Evolutionary conservation across 2,888 invertebrate species (phyloP).

Genomic region (Cerastis leucographa): DNA sequence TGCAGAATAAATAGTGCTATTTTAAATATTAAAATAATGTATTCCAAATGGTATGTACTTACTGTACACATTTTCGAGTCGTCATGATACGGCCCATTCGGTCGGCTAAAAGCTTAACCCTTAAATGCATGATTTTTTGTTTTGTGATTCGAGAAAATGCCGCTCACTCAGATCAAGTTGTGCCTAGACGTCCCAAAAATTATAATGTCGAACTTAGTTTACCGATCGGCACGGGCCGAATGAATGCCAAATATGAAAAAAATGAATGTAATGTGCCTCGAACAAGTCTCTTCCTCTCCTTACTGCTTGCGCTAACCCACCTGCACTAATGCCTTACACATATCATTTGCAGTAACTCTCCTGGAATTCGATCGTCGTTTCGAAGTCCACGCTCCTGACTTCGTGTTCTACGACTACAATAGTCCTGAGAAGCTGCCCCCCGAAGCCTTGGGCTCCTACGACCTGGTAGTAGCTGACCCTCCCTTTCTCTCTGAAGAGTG

Average conservation of each 20-base stretch:
- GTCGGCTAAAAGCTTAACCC: no score
- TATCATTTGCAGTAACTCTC: slow-evolving; percentile 91
- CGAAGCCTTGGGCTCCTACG: slow-evolving; percentile 91
- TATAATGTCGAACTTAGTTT: not conserved
- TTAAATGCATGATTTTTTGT: no score
- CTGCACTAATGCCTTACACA: not conserved
- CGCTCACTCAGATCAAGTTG: no score
- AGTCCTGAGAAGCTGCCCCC: slow-evolving; percentile 92
- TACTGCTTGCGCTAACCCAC: not conserved
- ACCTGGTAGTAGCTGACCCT: slow-evolving; percentile 97
- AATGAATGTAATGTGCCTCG: not conserved
- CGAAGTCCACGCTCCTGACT: slow-evolving; percentile 94
- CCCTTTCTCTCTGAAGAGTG: slow-evolving; percentile 98
- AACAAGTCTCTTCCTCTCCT: not conserved
- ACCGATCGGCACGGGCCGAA: not conserved
- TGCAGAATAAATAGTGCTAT: not conserved
- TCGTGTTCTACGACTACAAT: slow-evolving; percentile 97
- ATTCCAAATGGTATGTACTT: no score
- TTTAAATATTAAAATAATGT: no score
- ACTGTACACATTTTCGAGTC: no score
- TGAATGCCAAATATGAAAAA: not conserved
- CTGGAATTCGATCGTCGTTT: slow-evolving; percentile 97
- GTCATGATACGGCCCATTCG: no score
- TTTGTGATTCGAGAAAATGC: no score
- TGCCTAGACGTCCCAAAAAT: no score